Evolutionary conservation across 2,797 vertebrate species (phyloP).

Genomic region (Coracias cyanogaster): DNA sequence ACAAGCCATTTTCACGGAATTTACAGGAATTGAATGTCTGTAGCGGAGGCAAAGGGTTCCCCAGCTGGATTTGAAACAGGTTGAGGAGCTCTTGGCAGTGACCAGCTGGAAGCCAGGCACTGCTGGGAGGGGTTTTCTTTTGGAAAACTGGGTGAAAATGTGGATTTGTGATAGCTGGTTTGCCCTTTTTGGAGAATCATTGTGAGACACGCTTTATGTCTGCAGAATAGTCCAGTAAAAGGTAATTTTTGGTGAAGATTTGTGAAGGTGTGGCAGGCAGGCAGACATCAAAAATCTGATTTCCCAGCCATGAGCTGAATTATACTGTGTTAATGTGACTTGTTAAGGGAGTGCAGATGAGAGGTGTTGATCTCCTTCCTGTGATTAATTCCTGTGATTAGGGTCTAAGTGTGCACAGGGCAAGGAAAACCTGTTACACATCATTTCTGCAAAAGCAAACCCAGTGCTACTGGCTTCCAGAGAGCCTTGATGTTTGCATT

Average conservation of each 20-base stretch:
- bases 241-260: background rate
- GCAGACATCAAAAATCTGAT: background rate
- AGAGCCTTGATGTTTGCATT: background rate
- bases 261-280: background rate
- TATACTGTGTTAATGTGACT: background rate
- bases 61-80: background rate
- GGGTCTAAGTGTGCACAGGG: background rate
- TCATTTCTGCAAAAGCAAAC: background rate
- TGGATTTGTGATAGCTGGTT: background rate
- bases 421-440: background rate
- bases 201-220: accelerated
- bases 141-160: background rate
- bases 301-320: background rate
- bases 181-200: background rate
- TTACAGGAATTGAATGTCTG: background rate
- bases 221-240: background rate
- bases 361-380: background rate
- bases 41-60: background rate
- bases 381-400: background rate
- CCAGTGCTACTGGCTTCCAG: background rate
- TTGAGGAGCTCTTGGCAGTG: background rate
- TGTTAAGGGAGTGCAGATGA: background rate
- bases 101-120: background rate
- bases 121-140: accelerated
- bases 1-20: background rate